Percentiles rank a stretch among this genome's conserved stretches.
These are phyloP conservation scores for Enteromius mattozi DNA, from an alignment of 2,797 vertebrate species.

Conservation along the genomic window DNA sequence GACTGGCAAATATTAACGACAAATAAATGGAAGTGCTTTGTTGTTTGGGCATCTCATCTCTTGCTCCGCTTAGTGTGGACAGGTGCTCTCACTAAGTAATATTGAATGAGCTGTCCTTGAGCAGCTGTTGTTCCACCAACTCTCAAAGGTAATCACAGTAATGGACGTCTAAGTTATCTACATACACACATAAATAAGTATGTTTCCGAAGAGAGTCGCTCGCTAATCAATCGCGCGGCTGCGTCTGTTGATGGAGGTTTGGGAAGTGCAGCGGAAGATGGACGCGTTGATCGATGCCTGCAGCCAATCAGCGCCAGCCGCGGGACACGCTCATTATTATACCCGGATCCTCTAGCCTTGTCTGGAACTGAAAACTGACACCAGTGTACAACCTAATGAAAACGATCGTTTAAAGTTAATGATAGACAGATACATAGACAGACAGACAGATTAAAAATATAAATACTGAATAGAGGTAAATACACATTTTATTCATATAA, in stretches of 20 bases:
- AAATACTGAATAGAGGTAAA: background rate
- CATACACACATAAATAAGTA: conserved; percentile 85
- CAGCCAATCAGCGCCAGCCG: conserved; percentile 64
- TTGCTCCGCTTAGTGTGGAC: conserved; percentile 69
- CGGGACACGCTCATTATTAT: conserved; percentile 65
- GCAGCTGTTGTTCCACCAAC: conserved; percentile 83
- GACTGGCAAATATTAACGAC: conserved; percentile 26
- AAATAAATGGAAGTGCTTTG: conserved; percentile 56
- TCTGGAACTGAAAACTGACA: conserved; percentile 5
- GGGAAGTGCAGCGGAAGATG: conserved; percentile 78
- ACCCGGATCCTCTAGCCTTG: conserved; percentile 3
- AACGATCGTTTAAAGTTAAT: background rate
- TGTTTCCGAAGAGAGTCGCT: conserved; percentile 82
- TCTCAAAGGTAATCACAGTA: conserved; percentile 85
- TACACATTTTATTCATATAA: background rate
- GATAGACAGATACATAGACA: background rate
- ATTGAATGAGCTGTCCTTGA: conserved; percentile 83
- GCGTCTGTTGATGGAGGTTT: conserved; percentile 83
- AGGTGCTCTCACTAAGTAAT: conserved; percentile 78
- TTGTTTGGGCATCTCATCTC: conserved; percentile 57
- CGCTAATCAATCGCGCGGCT: conserved; percentile 81
- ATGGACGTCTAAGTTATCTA: conserved; percentile 85
- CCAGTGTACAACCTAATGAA: background rate
- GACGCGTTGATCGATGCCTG: conserved; percentile 79
- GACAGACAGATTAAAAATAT: background rate